Conservation (phyloP, 2,113 vertebrate genomes). For the Tyto alba region DNA sequence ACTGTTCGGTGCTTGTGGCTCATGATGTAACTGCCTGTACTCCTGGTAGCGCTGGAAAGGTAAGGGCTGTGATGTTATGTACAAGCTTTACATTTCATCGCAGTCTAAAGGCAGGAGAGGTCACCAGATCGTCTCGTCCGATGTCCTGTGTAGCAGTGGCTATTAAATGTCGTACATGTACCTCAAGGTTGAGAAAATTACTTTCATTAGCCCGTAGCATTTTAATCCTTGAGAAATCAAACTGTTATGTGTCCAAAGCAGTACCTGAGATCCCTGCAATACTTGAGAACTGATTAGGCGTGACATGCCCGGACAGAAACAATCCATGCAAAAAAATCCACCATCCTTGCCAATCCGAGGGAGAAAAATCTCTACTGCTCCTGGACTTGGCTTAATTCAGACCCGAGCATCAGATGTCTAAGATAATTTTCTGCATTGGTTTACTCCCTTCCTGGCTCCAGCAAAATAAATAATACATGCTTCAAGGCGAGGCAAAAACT, state of each 20-base stretch:
- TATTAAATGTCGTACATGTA: neutral
- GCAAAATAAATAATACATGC: constrained; percentile 29
- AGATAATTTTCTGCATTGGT: neutral
- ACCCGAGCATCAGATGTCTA: neutral
- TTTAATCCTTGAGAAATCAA: neutral
- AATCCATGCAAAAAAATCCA: neutral
- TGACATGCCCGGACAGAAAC: neutral
- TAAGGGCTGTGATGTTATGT: neutral
- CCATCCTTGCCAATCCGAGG: neutral
- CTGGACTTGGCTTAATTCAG: neutral
- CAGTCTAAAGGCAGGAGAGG: neutral
- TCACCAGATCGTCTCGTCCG: neutral
- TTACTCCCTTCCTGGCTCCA: constrained; percentile 4
- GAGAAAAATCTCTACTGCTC: neutral
- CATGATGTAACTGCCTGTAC: neutral
- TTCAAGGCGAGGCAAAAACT: constrained; percentile 17
- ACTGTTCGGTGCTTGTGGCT: neutral
- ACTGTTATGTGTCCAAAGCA: neutral
- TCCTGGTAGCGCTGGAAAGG: neutral
- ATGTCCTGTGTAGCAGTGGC: neutral
- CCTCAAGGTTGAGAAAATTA: neutral
- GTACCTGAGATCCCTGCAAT: neutral
- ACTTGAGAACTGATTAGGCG: neutral
- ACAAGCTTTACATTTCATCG: neutral
- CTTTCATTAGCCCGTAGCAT: neutral